Conservation (phyloP, 2,797 vertebrate genomes). For the Tinamus major region DNA sequence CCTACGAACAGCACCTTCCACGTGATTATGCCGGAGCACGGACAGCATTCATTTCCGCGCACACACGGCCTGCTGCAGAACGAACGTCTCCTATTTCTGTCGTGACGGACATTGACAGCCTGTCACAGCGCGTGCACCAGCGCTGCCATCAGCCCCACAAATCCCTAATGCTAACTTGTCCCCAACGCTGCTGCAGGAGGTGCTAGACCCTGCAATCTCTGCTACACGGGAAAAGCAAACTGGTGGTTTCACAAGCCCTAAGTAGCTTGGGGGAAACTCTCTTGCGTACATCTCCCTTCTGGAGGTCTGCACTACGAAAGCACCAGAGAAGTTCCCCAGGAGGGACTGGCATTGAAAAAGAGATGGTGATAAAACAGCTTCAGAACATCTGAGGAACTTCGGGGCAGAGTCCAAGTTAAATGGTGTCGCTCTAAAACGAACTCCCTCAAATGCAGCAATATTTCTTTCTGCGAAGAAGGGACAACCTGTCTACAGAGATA, state of each 20-base stretch:
- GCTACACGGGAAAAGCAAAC: background rate
- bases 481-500: background rate
- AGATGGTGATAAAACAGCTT: background rate
- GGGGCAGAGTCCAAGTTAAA: background rate
- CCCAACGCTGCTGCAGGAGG: background rate
- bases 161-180: background rate
- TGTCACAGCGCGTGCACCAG: background rate
- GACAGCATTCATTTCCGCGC: background rate
- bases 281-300: background rate
- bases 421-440: background rate
- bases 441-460: background rate
- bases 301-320: background rate
- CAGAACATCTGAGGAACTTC: background rate
- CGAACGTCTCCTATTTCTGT: background rate
- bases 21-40: rapidly evolving
- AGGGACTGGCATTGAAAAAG: background rate
- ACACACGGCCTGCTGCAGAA: background rate
- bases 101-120: background rate
- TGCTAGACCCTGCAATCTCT: background rate
- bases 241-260: background rate
- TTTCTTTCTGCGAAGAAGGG: background rate
- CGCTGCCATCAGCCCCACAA: background rate
- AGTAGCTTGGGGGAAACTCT: background rate
- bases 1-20: background rate
- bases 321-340: background rate